Evolutionary conservation across 2,888 invertebrate species (phyloP), one percentile per base, ranked within the genome.

Genomic region (Caenorhabditis auriculariae): DNA sequence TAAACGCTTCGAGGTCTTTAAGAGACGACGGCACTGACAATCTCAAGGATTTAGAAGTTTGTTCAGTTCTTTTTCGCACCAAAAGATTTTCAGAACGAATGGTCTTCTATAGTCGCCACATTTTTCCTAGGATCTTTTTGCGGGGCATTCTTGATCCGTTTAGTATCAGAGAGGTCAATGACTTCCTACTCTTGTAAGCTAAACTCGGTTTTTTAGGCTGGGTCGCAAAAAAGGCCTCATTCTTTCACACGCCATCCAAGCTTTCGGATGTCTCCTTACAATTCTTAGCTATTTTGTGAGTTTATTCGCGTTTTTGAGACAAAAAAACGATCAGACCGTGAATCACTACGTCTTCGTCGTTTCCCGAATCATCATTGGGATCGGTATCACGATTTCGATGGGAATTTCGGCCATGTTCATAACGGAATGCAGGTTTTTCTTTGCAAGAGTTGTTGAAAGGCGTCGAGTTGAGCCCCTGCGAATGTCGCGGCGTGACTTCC

Each of bases 321-420:
- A 6, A 9, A 9, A n/a, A 19, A 19, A 9, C n/a, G 6, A 41
- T 32, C 44, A 54, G 59, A 49, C 47, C 9, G 29, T 45, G 21
- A 46, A 45, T 19, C 50, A 54, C 19, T 15, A 26, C 12, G 12
- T 51, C 15, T 60, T 50, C 43, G 29, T 32, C 7, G 12, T 60
- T 5, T 51, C 54, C n/a, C 29, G 59, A 4, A 19, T 60, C 24
- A n/a, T 51, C 2, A 60, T 60, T 50, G 59, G 59, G 4, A 21
- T 54, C 21, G 46, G 54, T 4, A 54, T 60, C 0, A 50, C 54
- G 0, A 42, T 39, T 1, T 50, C 59, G 17, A 60, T 60, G 59
- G 59, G 59, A 3, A 48, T 54, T 2, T 54, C 59, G 6, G 50
- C 54, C 0, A 60, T 60, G 38, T 54, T 60, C 42, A 46, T 60